Conservation (phyloP, 2,797 vertebrate genomes). For the Diplodus puntazzo region DNA sequence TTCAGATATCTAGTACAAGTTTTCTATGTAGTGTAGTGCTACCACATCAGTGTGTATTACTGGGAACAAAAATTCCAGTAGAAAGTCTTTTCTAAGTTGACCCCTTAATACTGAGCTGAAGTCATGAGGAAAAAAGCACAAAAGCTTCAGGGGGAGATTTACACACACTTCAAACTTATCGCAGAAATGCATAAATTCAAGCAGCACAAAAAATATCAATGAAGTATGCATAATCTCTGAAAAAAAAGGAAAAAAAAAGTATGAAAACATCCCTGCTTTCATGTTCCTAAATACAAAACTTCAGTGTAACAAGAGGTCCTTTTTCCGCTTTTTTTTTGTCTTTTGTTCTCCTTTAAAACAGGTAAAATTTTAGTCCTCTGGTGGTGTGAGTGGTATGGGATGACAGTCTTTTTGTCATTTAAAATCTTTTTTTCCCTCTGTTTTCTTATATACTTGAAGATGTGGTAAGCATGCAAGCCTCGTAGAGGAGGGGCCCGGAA, state of each 20-base stretch:
- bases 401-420: slow-evolving; percentile 89
- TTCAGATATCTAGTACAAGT: slow-evolving; percentile 75
- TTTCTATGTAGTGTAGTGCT: slow-evolving; percentile 79
- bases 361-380: slow-evolving; percentile 97
- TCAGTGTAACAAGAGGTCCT: slow-evolving; percentile 99
- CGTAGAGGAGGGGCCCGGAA: slow-evolving; percentile 91
- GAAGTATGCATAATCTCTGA: slow-evolving; percentile 96
- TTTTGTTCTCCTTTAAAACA: slow-evolving; percentile 91
- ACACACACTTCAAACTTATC: slow-evolving; percentile 84
- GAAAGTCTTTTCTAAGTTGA: slow-evolving; percentile 70
- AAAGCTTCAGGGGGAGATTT: slow-evolving; percentile 66
- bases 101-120: slow-evolving; percentile 73
- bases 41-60: slow-evolving; percentile 76
- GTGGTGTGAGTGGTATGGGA: slow-evolving; percentile 92
- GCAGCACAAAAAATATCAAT: slow-evolving; percentile 92
- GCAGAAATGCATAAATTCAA: slow-evolving; percentile 96
- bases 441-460: slow-evolving; percentile 94
- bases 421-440: slow-evolving; percentile 76
- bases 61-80: slow-evolving; percentile 63
- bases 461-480: slow-evolving; percentile 99
- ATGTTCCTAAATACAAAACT: slow-evolving; percentile 99
- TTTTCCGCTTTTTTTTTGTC: slow-evolving; percentile 87
- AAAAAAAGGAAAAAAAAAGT: slow-evolving; percentile 86
- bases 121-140: slow-evolving; percentile 60
- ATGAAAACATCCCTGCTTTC: slow-evolving; percentile 99